phyloP scores from a whole-genome alignment of 2,113 vertebrate species.

The Jacana jacana region DNA sequence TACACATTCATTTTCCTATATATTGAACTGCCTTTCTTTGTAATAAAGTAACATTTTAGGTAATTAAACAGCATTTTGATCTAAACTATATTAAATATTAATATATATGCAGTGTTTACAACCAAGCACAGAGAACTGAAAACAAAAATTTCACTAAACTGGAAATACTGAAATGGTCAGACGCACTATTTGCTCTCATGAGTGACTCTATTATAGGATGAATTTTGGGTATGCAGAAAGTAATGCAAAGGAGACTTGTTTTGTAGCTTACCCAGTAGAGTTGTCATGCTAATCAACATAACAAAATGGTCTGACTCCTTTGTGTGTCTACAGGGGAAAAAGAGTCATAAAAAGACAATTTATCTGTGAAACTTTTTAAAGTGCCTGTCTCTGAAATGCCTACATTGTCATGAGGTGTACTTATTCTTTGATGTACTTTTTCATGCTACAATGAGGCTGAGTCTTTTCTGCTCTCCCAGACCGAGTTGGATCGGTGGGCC shows the following conservation, averaged over 20 bases:
- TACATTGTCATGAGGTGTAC: background rate
- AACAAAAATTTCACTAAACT: background rate
- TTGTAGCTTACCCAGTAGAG: background rate
- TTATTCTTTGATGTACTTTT: background rate
- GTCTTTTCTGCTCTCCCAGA: background rate
- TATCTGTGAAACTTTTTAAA: background rate
- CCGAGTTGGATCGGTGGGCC: background rate
- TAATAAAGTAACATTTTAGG: background rate
- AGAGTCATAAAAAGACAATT: background rate
- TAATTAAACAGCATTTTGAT: conserved; percentile 11
- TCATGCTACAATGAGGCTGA: background rate
- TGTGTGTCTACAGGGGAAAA: background rate
- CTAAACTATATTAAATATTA: background rate
- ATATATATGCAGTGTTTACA: background rate
- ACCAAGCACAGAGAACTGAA: background rate
- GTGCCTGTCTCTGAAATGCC: background rate
- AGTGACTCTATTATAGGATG: background rate
- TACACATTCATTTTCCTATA: conserved; percentile 41
- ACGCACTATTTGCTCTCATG: background rate
- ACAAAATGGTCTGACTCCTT: background rate
- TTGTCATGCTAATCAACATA: background rate
- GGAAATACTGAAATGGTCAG: background rate
- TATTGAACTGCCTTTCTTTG: conserved; percentile 2
- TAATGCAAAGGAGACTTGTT: background rate
- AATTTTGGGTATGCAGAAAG: background rate